Evolutionary conservation across 2,113 vertebrate species (phyloP).

Genomic region (Aphyosemion australe): DNA sequence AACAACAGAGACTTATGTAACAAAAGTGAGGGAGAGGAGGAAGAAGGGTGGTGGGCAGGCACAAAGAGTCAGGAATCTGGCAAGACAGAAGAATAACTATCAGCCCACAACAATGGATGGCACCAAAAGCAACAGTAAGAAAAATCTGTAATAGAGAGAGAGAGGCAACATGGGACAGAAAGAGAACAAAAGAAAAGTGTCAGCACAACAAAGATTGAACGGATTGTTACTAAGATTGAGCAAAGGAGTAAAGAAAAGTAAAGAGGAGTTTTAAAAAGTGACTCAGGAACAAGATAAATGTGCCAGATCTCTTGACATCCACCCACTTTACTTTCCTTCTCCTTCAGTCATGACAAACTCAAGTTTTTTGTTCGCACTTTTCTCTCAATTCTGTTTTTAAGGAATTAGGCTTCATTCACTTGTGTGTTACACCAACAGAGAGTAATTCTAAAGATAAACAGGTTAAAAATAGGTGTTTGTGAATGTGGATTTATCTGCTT

Average conservation of each 20-base stretch:
- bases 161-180: not conserved
- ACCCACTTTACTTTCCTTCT: constrained; percentile 24
- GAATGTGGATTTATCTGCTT: too few relatives aligned
- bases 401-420: constrained; percentile 31
- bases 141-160: not conserved
- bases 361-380: constrained; percentile 52
- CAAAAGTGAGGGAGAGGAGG: not conserved
- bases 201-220: not conserved
- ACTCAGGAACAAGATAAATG: constrained; percentile 17
- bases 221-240: not conserved
- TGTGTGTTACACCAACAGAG: too few relatives aligned
- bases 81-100: constrained; percentile 4
- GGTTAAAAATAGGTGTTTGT: too few relatives aligned
- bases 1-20: constrained; percentile 54
- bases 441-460: too few relatives aligned
- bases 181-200: not conserved
- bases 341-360: constrained; percentile 33
- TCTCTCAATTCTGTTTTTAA: constrained; percentile 22
- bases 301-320: constrained; percentile 20
- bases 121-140: not conserved
- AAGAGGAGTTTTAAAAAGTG: constrained; percentile 16
- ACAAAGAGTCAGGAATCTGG: constrained; percentile 7
- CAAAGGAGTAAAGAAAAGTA: not conserved
- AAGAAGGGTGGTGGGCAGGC: not conserved
- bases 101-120: not conserved